phyloP scores from a whole-genome alignment of 2,888 invertebrate genomes.

The Pyrrhia umbra region DNA sequence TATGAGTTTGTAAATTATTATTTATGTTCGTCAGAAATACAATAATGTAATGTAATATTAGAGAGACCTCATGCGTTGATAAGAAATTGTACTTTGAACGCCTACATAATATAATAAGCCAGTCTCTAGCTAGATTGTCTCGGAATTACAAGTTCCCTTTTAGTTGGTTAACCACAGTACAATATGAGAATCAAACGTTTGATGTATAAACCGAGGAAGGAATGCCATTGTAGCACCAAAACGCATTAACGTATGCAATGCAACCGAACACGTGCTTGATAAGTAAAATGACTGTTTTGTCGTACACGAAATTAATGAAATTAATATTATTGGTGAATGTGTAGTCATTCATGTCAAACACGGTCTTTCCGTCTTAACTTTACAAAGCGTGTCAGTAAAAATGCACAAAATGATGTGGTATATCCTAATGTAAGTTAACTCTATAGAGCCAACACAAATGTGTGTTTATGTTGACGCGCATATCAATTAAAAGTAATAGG shows the following conservation, averaged over 20 bases:
- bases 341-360: conserved; percentile 12
- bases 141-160: conserved; percentile 25
- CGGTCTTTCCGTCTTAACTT: conserved; percentile 12
- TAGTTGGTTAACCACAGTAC: conserved; percentile 47
- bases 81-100: conserved; percentile 58
- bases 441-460: conserved; percentile 9
- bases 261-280: conserved; percentile 58
- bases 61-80: conserved; percentile 41
- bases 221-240: conserved; percentile 57
- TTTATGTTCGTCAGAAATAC: conserved; percentile 23
- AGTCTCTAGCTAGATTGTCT: conserved; percentile 22
- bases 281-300: conserved; percentile 41
- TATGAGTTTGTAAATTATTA: conserved; percentile 14
- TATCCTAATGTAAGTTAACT: conserved; percentile 38
- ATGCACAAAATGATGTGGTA: conserved; percentile 23
- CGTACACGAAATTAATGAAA: conserved; percentile 31
- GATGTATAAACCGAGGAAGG: conserved; percentile 47
- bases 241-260: conserved; percentile 49
- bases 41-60: conserved; percentile 14
- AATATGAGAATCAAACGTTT: conserved; percentile 42
- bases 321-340: conserved; percentile 16
- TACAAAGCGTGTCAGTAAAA: conserved; percentile 5
- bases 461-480: conserved; percentile 42
- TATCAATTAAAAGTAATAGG: conserved; percentile 49
- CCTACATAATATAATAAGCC: conserved; percentile 37